Base-by-base conservation (phyloP, 2,888 invertebrate species). In the Himalopsyche kuldschensis region DNA sequence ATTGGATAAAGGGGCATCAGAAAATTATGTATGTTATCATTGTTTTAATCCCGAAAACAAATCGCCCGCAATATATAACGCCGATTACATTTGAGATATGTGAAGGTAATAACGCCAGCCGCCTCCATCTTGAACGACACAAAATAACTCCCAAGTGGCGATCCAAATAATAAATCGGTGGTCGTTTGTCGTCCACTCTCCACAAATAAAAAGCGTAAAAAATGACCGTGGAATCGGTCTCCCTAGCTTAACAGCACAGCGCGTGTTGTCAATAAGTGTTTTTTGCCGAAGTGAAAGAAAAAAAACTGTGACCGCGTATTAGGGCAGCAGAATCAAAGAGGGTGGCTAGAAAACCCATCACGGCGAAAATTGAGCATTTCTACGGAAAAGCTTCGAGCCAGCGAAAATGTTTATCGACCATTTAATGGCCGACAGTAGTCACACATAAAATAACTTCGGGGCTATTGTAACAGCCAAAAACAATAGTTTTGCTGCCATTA, bases 71-170 rank as follows among this genome's bases (percentile, higher is more conserved):
- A 69, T 69, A 27, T 69, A 69, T 69, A 30, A 69, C 69, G 10
- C 2, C 69, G 27, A 27, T 27, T 69, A 27, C 27, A 69, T 69
- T 27, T 27, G 27, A 69, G 80, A 83, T 84, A 79, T 82, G 79
- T 80, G 84, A 80, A 24, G 17, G 75, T 79, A 84, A 84, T 84
- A 84, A 84, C 79, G 80, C 63, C 80, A 84, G 84, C 79, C 84
- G 78, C 79, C 84, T 80, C 83, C 82, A 81, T 78, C 84, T 83
- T 80, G 78, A 75, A 78, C 79, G 81, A 83, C 82, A 81, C 84
- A 80, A 82, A 84, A 85, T 86, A 86, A 85, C 84, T 86, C 84
- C 86, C 86, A 86, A 86, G 84, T 84, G 86, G 86, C 83, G 84
- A 86, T 86, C 77, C 82, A 63, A 82, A 86, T 84, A 86, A 84